A percentile compares a stretch with the other conserved stretches of the same genome.
Evolutionary conservation across 2,797 vertebrate species (phyloP).

Genomic region (Macrochelys suwanniensis): DNA sequence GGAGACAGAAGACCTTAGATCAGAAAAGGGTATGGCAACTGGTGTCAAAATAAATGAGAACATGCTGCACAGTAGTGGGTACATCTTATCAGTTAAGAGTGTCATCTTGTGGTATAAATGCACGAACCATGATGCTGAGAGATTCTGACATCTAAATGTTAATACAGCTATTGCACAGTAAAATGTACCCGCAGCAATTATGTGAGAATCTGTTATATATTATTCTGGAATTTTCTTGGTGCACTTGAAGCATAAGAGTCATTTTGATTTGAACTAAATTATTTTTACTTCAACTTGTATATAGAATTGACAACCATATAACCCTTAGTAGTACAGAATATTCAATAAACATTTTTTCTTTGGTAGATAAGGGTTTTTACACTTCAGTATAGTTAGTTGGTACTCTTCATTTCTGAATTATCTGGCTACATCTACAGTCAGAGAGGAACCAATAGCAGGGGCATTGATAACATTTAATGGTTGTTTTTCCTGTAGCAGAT

Average conservation of each 20-base stretch:
- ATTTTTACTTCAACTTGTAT: conserved; percentile 18
- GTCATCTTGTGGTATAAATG: conserved; percentile 9
- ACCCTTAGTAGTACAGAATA: background rate
- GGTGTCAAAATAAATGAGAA: conserved; percentile 67
- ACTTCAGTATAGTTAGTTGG: background rate
- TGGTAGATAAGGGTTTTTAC: background rate
- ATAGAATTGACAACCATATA: background rate
- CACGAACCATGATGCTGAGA: background rate
- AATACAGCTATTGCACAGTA: background rate
- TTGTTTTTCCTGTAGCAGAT: background rate
- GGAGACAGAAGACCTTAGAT: conserved; percentile 93
- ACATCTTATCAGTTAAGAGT: conserved; percentile 44
- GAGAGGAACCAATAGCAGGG: background rate
- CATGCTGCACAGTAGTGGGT: conserved; percentile 41
- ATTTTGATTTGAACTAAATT: background rate
- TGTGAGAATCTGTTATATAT: background rate
- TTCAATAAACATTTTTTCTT: background rate
- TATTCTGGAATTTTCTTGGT: background rate
- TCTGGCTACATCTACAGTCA: background rate
- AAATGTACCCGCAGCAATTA: conserved; percentile 50
- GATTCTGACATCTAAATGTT: background rate
- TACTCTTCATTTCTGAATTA: background rate
- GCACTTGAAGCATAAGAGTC: background rate
- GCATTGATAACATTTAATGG: background rate
- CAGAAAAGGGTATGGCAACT: conserved; percentile 90